These are phyloP conservation scores for Fistularia commersonii DNA, from an alignment of 2,797 vertebrate genomes.

Conservation along the genomic window DNA sequence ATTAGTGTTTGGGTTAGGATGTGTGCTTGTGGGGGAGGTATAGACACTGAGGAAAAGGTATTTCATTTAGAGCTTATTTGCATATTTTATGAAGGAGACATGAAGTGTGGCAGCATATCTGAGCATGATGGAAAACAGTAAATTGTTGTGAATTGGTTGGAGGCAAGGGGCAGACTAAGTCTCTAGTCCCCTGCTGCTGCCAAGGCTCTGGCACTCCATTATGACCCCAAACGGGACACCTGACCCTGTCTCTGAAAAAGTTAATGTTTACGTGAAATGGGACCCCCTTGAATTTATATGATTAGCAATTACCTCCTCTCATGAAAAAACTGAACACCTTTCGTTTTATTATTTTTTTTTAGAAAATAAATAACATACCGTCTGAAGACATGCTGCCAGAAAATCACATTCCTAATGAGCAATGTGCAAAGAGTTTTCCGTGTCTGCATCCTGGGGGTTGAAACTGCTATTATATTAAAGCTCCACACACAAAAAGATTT, in stretches of 20 bases:
- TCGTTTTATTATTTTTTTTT: conserved; percentile 22
- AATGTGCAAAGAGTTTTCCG: conserved; percentile 51
- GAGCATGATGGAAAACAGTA: conserved; percentile 34
- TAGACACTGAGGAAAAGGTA: conserved; percentile 34
- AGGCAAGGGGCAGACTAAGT: neutral
- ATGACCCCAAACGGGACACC: conserved; percentile 1
- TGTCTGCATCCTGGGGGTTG: conserved; percentile 80
- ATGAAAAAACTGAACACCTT: conserved; percentile 21
- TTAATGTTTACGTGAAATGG: neutral
- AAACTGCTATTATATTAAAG: conserved; percentile 75
- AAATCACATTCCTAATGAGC: conserved; percentile 69
- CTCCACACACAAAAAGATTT: conserved; percentile 76
- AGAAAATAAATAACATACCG: conserved; percentile 42
- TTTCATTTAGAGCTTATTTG: conserved; percentile 63
- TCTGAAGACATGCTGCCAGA: conserved; percentile 49
- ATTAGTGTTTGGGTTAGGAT: conserved; percentile 71
- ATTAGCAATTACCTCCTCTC: conserved; percentile 3
- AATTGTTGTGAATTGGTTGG: conserved; percentile 1
- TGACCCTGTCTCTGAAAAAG: conserved; percentile 14
- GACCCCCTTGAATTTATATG: neutral
- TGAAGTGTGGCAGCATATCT: conserved; percentile 35
- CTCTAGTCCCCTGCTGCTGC: conserved; percentile 2
- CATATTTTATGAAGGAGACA: conserved; percentile 63
- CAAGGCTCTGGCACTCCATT: neutral
- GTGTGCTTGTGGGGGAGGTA: conserved; percentile 53